Evolutionary conservation across 1,140 invertebrate genomes (phyloP).

Genomic region (Euglossa dilemma): DNA sequence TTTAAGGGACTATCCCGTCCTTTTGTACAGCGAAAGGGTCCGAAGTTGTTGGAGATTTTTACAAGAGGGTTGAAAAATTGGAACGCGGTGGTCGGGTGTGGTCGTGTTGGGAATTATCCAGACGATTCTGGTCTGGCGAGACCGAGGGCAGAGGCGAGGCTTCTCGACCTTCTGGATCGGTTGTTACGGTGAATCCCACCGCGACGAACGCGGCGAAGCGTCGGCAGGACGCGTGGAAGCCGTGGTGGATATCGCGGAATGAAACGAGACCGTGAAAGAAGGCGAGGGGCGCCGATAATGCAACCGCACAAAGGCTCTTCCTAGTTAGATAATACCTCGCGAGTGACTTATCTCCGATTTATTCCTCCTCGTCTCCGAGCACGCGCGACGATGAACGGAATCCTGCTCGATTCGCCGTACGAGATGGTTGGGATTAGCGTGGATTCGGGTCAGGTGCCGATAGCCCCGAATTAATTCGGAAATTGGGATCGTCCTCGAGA

Average conservation of each 20-base stretch:
- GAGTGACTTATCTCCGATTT: conserved; percentile 29
- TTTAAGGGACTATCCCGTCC: too few relatives aligned
- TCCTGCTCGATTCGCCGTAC: neutral
- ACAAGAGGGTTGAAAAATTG: too few relatives aligned
- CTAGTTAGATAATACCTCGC: conserved; percentile 49
- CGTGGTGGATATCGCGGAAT: neutral
- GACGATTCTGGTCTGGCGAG: conserved; percentile 15
- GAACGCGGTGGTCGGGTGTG: too few relatives aligned
- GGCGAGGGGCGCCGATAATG: conserved; percentile 22
- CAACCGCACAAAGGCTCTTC: conserved; percentile 20
- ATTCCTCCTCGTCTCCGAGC: neutral
- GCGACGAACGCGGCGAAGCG: neutral
- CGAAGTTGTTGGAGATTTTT: too few relatives aligned
- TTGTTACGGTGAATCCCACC: conserved; percentile 38
- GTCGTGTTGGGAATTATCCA: conserved; percentile 2
- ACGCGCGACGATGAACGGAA: neutral
- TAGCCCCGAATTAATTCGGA: neutral
- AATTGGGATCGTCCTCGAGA: neutral
- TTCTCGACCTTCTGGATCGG: conserved; percentile 5
- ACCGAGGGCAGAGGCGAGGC: neutral
- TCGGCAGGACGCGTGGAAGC: neutral
- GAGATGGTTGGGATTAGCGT: neutral
- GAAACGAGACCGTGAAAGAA: neutral
- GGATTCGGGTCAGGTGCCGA: neutral
- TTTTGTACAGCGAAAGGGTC: too few relatives aligned